Base-by-base conservation (phyloP, 2,113 vertebrate species). In the Talpa occidentalis region DNA sequence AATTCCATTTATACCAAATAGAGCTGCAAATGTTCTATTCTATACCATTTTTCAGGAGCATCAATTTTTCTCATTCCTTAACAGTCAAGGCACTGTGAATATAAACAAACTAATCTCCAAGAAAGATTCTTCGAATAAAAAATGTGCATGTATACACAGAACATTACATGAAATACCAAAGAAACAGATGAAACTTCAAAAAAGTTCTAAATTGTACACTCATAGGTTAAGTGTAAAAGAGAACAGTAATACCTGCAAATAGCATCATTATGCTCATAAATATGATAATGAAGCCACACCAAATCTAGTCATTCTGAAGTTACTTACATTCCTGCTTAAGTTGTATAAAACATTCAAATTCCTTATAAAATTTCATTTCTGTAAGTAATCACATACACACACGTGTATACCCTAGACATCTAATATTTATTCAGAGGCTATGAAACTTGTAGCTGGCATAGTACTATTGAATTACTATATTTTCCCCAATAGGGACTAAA, bases 21-120 rank as follows among this genome's bases (percentile, higher is more conserved):
- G 32, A 14, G 54, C 40, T 95, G 47, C 40, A 91, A 94, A 90
- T 83, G 26, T 74, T 67, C 59, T 79, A 30, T 62, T 83, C 32
- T 84, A 60, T 42, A 87, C 42, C 10, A 14, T 54, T 83, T 88
- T 92, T 94, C 64, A 90, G 42, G 40, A 91, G 60, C 59, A 94
- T 81, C 74, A 86, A 92, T 40, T 88, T 94, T n/a, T 89, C 35
- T 95, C 81, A 73, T 89, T 91, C 44, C 47, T 37, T 89, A 91
- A 89, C 24, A 91, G 30, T 77, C 77, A 93, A 74, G 64, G 3
- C 81, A 86, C 44, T 94, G 54, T 86, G 62, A 96, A 86, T 82
- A 89, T 49, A 96, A 93, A 93, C 49, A 81, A 95, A 73, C 56
- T 92, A 80, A 90, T 90, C 40, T 87, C 49, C 62, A 82, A 66